These are phyloP conservation scores for Stenodema calcarata DNA, from an alignment of 2,888 invertebrate species.

Conservation along the genomic window DNA sequence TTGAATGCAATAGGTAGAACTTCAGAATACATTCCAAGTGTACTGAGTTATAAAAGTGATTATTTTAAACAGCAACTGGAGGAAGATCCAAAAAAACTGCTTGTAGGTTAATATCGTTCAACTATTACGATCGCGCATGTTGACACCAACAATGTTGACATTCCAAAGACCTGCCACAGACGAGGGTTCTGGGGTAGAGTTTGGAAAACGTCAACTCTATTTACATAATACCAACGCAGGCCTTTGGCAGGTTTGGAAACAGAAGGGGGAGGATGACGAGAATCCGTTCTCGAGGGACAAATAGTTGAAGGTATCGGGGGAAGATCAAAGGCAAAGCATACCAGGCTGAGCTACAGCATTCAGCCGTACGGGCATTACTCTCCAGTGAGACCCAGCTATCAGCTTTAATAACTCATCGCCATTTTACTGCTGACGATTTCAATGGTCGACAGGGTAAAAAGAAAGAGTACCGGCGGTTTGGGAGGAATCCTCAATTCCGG, in stretches of 20 bases:
- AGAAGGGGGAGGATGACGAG: neutral
- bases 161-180: neutral
- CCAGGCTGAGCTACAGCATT: neutral
- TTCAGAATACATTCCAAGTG: too few species aligned
- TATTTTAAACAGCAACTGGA: too few species aligned
- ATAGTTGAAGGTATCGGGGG: neutral
- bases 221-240: neutral
- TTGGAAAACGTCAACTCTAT: neutral
- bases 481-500: neutral
- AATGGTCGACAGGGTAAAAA: neutral
- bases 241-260: neutral
- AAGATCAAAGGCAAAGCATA: neutral
- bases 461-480: neutral
- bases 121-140: neutral
- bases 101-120: too few species aligned
- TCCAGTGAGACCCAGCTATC: neutral
- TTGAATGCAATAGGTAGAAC: too few species aligned
- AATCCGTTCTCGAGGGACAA: neutral
- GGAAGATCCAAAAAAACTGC: too few species aligned
- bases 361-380: neutral
- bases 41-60: too few species aligned
- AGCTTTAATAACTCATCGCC: neutral
- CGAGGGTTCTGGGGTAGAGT: neutral
- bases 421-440: neutral
- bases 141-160: neutral